Conservation (phyloP, 2,888 invertebrate species). For the Folsomia manolachei region DNA sequence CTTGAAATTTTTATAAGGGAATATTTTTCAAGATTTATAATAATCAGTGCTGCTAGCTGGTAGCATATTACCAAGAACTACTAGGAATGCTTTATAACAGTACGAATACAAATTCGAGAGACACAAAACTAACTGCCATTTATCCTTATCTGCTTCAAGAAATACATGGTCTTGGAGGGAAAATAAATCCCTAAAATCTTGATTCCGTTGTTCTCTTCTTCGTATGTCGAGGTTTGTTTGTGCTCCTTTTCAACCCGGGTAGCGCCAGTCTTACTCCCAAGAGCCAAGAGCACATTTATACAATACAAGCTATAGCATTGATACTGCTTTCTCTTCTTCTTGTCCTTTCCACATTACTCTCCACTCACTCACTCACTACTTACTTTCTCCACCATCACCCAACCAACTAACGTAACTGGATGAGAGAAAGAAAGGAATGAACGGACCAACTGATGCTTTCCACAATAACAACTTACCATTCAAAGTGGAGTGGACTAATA, state of each 20-base stretch:
- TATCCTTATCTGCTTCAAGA: constrained; percentile 13
- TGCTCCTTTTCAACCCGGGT: neutral
- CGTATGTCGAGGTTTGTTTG: neutral
- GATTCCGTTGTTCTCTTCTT: neutral
- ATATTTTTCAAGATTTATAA: constrained; percentile 7
- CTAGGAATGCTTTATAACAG: too few species aligned
- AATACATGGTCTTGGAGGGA: neutral
- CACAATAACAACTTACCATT: neutral
- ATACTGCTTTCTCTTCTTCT: neutral
- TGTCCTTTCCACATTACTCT: neutral
- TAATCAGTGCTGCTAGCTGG: too few species aligned
- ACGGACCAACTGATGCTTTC: neutral
- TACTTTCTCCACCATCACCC: neutral
- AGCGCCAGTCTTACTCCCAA: neutral
- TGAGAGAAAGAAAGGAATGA: too few species aligned
- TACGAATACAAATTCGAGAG: neutral
- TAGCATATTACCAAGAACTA: too few species aligned
- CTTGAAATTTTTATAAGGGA: constrained; percentile 5
- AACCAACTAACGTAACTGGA: neutral
- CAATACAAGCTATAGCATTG: neutral
- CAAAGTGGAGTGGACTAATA: neutral
- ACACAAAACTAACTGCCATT: constrained; percentile 17
- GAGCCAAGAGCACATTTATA: neutral
- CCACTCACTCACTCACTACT: neutral
- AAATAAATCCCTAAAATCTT: constrained; percentile 18